Percentiles rank a stretch among this genome's conserved stretches.
phyloP scores from a whole-genome alignment of 2,113 vertebrate genomes.

The Perognathus longimembris region DNA sequence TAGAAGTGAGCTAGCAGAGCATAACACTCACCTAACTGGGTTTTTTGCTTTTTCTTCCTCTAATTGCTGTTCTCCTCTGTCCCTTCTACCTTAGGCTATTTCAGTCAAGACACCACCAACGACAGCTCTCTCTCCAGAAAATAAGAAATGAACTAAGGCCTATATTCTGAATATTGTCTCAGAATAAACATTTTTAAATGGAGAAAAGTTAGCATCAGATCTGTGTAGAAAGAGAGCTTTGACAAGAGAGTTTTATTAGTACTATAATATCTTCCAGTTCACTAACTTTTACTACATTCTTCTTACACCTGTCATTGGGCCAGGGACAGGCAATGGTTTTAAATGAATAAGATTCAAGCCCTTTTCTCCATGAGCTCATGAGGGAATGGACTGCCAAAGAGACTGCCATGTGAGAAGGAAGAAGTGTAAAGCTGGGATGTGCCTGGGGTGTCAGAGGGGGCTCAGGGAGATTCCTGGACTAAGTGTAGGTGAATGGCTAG shows the following conservation, averaged over 20 bases:
- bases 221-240: slow-evolving; percentile 41
- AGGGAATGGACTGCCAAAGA: neutral
- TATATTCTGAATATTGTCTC: slow-evolving; percentile 13
- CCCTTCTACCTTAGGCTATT: neutral
- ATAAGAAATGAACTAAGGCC: neutral
- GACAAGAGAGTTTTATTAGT: slow-evolving; percentile 37
- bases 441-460: neutral
- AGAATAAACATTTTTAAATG: slow-evolving; percentile 27
- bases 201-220: slow-evolving; percentile 5
- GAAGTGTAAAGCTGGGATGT: neutral
- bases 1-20: neutral
- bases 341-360: slow-evolving; percentile 18
- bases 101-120: neutral
- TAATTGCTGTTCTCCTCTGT: neutral
- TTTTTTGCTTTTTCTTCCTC: neutral
- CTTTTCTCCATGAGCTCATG: neutral
- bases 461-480: neutral
- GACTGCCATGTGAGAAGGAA: neutral
- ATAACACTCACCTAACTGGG: neutral
- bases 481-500: neutral
- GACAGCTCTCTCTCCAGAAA: neutral
- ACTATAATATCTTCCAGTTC: slow-evolving; percentile 39
- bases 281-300: slow-evolving; percentile 54
- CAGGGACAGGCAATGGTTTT: neutral
- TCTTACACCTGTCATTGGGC: slow-evolving; percentile 23